Conservation (phyloP, 1,140 invertebrate genomes). For the Lepidurus packardi region DNA sequence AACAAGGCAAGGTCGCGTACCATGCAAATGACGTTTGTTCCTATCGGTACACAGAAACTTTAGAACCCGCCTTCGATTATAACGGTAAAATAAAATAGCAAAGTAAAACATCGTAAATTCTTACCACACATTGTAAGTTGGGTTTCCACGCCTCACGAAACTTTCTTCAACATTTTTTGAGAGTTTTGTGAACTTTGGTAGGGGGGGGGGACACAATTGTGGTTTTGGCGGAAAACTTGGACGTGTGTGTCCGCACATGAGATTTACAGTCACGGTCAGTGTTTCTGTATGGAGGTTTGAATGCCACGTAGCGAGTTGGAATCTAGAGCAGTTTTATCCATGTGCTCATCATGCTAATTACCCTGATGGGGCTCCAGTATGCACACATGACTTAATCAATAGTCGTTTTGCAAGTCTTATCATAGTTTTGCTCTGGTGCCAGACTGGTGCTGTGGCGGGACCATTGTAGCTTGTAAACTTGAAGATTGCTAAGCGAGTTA, state of each 20-base stretch:
- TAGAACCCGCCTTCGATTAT: not conserved
- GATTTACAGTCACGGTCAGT: too few relatives aligned
- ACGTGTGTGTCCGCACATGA: too few relatives aligned
- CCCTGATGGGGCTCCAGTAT: not conserved
- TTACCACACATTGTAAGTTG: too few relatives aligned
- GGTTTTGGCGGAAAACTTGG: too few relatives aligned
- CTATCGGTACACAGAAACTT: not conserved
- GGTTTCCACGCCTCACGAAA: too few relatives aligned
- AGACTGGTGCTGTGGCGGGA: not conserved
- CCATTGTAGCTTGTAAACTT: too few relatives aligned
- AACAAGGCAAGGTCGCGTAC: not conserved
- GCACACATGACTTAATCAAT: conserved; percentile 4
- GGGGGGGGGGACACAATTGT: too few relatives aligned
- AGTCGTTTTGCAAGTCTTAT: not conserved
- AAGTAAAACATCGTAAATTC: too few relatives aligned
- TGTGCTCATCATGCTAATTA: conserved; percentile 22
- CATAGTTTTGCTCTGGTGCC: not conserved
- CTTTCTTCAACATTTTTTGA: too few relatives aligned
- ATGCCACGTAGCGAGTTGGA: not conserved
- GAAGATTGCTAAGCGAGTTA: too few relatives aligned
- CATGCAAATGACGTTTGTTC: not conserved
- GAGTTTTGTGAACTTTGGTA: too few relatives aligned
- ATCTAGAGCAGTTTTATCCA: not conserved
- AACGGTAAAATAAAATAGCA: too few relatives aligned
- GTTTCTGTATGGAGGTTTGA: not conserved